phyloP scores from a whole-genome alignment of 1,140 invertebrate species.

The Pseudomyrmex gracilis region DNA sequence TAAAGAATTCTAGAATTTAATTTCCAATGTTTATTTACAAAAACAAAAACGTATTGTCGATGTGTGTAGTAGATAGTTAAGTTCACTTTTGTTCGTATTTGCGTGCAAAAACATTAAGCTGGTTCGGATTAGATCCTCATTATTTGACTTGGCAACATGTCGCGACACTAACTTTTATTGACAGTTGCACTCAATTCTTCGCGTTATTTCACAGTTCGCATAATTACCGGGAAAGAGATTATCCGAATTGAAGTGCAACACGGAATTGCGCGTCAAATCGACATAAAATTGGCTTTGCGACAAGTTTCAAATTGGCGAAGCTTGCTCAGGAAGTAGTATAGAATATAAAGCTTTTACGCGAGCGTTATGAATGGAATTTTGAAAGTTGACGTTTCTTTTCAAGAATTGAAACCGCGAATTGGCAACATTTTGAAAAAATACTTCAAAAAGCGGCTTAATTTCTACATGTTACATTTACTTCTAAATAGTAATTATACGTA shows the following conservation, averaged over 20 bases:
- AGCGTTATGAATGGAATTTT: conserved; percentile 20
- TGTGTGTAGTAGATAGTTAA: not conserved
- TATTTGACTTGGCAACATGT: conserved; percentile 27
- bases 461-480: too few relatives aligned
- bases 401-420: conserved; percentile 13
- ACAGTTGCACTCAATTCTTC: not conserved
- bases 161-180: conserved; percentile 7
- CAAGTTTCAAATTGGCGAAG: conserved; percentile 31
- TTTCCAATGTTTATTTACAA: conserved; percentile 20
- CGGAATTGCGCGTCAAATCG: conserved; percentile 36
- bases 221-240: conserved; percentile 45
- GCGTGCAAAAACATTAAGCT: not conserved
- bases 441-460: too few relatives aligned
- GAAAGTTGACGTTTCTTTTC: conserved; percentile 14
- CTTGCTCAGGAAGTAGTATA: not conserved
- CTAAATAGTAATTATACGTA: conserved; percentile 10
- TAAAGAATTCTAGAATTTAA: conserved; percentile 41
- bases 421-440: not conserved
- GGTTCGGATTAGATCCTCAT: not conserved
- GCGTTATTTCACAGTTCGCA: conserved; percentile 50
- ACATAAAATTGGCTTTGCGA: conserved; percentile 49
- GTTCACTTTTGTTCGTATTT: conserved; percentile 6
- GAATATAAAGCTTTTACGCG: not conserved
- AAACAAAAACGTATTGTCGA: conserved; percentile 17
- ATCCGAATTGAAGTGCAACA: conserved; percentile 39